Evolutionary conservation across 2,888 invertebrate species (phyloP).

Genomic region (Balanococcus diminutus): DNA sequence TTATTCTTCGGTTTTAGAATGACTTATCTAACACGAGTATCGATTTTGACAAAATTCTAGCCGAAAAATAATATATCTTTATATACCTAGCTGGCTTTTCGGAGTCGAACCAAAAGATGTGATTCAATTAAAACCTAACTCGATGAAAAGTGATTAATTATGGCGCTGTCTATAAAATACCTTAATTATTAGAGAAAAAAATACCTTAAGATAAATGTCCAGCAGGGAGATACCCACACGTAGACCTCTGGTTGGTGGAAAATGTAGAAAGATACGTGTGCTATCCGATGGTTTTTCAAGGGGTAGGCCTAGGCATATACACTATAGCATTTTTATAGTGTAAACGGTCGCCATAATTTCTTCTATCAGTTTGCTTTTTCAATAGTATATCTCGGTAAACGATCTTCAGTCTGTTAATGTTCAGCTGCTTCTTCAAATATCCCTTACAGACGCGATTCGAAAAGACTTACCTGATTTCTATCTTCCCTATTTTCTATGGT

Average conservation of each 20-base stretch:
- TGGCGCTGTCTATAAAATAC: conserved; percentile 33
- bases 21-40: neutral
- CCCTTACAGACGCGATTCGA: conserved; percentile 15
- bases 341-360: conserved; percentile 37
- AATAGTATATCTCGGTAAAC: conserved; percentile 28
- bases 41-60: neutral
- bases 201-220: neutral
- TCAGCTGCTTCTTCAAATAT: conserved; percentile 45
- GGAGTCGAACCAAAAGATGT: neutral
- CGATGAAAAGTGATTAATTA: conserved; percentile 49
- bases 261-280: neutral
- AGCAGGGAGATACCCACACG: neutral
- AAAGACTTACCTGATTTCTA: conserved; percentile 38
- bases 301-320: neutral
- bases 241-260: neutral
- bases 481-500: conserved; percentile 34
- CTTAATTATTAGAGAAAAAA: conserved; percentile 6
- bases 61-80: conserved; percentile 19
- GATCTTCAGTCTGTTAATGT: conserved; percentile 31
- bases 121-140: conserved; percentile 19
- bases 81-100: neutral
- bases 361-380: conserved; percentile 45
- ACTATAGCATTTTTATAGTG: conserved; percentile 8
- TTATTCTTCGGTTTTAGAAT: neutral
- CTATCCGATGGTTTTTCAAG: neutral